Evolutionary conservation across 2,797 vertebrate genomes (phyloP).

Genomic region (Gastrophryne carolinensis): DNA sequence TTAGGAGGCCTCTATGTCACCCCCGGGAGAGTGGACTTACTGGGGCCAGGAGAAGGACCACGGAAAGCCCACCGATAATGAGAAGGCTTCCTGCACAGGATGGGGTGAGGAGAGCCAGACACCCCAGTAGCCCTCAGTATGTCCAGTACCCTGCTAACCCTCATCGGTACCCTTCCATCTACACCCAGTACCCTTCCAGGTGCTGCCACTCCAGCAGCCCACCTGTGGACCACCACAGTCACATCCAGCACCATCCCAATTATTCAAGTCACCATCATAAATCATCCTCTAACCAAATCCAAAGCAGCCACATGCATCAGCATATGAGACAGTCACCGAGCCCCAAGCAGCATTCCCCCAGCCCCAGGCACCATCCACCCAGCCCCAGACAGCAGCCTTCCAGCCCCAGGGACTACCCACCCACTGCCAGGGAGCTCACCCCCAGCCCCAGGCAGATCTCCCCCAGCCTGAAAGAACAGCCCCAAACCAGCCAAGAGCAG

Average conservation of each 20-base stretch:
- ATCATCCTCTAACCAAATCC: slow-evolving; percentile 20
- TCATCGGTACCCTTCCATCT: slow-evolving; percentile 62
- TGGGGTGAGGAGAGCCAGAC: slow-evolving; percentile 66
- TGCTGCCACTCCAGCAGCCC: slow-evolving; percentile 45
- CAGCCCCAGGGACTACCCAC: slow-evolving; percentile 55
- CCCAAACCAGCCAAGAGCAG: slow-evolving; percentile 66
- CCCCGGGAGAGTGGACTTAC: slow-evolving; percentile 68
- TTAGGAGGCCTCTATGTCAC: slow-evolving; percentile 86
- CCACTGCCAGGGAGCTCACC: slow-evolving; percentile 63
- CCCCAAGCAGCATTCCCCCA: slow-evolving; percentile 50
- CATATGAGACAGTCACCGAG: slow-evolving; percentile 49
- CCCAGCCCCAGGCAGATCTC: slow-evolving; percentile 53
- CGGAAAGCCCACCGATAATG: slow-evolving; percentile 63
- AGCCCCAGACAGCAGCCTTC: slow-evolving; percentile 29
- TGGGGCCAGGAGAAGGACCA: slow-evolving; percentile 61
- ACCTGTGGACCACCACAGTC: slow-evolving; percentile 57
- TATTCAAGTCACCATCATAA: slow-evolving; percentile 17
- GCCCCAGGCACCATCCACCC: slow-evolving; percentile 60
- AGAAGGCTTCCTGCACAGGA: slow-evolving; percentile 46
- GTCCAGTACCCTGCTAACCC: slow-evolving; percentile 51
- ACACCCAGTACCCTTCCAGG: slow-evolving; percentile 35
- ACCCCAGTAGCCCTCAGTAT: slow-evolving; percentile 46
- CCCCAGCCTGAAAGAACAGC: slow-evolving; percentile 59
- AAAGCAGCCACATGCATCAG: slow-evolving; percentile 8
- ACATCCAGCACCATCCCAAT: slow-evolving; percentile 60